phyloP scores from a whole-genome alignment of 2,888 invertebrate genomes.

The Fragum whitleyi region DNA sequence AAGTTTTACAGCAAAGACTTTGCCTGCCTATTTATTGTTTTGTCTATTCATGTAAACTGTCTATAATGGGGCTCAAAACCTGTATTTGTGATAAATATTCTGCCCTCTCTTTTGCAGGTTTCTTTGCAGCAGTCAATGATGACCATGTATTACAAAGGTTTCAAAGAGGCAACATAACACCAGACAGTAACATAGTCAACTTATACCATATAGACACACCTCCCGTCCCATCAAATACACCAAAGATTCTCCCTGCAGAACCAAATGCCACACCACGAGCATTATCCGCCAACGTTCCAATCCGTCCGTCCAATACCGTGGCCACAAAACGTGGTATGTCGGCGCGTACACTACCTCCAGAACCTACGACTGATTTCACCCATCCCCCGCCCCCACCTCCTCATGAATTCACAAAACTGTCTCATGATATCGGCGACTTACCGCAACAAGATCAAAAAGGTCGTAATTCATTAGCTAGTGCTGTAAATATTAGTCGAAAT shows the following conservation, averaged over 20 bases:
- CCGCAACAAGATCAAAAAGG: constrained; percentile 12
- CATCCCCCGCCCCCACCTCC: constrained; percentile 21
- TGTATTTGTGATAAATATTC: no score
- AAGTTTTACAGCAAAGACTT: no score
- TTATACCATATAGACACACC: constrained; percentile 66
- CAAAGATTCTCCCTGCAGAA: constrained; percentile 58
- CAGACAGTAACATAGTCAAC: constrained; percentile 57
- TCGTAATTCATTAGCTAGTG: constrained; percentile 12
- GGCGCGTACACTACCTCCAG: constrained; percentile 53
- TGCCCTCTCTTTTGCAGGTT: constrained; percentile 56
- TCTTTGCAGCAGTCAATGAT: constrained; percentile 66
- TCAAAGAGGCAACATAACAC: constrained; percentile 40
- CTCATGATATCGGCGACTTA: constrained; percentile 39
- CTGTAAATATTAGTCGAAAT: constrained; percentile 39
- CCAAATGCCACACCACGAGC: constrained; percentile 61
- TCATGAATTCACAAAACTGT: constrained; percentile 48
- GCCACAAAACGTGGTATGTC: constrained; percentile 48
- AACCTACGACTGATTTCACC: constrained; percentile 34
- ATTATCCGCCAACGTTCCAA: constrained; percentile 60
- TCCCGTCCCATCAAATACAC: constrained; percentile 53
- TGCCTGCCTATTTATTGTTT: no score
- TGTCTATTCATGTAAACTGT: no score
- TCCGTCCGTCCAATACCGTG: constrained; percentile 24
- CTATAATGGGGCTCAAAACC: no score
- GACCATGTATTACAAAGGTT: constrained; percentile 50